Conservation (phyloP, 2,797 vertebrate species). For the Sarcoramphus papa region DNA sequence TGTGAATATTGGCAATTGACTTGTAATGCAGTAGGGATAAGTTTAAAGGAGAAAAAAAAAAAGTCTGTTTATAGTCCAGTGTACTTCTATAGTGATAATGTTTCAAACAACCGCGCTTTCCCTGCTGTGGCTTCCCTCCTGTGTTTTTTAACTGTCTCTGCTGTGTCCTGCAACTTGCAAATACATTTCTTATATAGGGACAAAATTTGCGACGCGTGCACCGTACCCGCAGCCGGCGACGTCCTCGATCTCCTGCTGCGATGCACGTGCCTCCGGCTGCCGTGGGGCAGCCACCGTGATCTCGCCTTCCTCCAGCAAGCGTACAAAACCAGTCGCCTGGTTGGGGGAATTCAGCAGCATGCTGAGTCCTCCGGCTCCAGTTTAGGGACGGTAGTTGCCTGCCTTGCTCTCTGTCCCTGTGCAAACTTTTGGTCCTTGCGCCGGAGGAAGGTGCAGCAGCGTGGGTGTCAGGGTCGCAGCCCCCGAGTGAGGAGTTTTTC, state of each 20-base stretch:
- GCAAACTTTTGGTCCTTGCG: background rate
- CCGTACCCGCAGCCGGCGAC: rapidly evolving
- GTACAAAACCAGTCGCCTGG: rapidly evolving
- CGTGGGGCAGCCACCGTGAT: rapidly evolving
- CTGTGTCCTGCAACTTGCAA: background rate
- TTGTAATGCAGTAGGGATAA: background rate
- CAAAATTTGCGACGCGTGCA: rapidly evolving
- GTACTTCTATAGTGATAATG: background rate
- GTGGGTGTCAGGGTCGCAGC: rapidly evolving
- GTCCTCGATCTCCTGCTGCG: background rate
- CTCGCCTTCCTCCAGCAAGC: rapidly evolving
- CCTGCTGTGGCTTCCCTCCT: background rate
- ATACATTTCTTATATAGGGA: background rate
- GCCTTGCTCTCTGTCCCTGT: too few species aligned
- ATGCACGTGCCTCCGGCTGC: background rate
- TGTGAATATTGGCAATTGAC: background rate
- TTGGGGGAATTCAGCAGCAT: background rate
- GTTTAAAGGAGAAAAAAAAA: background rate
- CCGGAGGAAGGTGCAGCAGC: background rate
- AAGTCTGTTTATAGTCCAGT: background rate
- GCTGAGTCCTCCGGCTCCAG: background rate
- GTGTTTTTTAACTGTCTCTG: background rate
- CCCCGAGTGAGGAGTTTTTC: background rate
- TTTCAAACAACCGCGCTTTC: background rate
- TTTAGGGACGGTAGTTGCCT: background rate